Evolutionary conservation across 2,113 vertebrate species (phyloP), one percentile per base, ranked within the genome.

Genomic region (Gasterosteus aculeatus): DNA sequence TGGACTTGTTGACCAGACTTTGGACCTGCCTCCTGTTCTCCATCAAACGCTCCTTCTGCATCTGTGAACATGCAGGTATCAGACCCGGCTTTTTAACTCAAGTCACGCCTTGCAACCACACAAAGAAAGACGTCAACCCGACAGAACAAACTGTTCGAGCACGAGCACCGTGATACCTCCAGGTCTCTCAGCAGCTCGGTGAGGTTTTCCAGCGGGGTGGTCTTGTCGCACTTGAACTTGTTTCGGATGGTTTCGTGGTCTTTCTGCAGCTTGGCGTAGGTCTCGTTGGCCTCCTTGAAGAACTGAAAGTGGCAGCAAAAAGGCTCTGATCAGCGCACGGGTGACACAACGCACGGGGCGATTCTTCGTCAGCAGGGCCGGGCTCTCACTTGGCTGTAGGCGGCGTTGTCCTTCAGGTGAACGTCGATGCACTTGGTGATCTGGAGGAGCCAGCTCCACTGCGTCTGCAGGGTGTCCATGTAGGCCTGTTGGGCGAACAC

Each of bases 381-480:
- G 42, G 19, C 26, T 19, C 61, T 85, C 71, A 99, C 98, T 93
- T 98, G 97, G 83, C 97, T 97, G 90, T 99, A 99, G 64, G 97
- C 95, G 0, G 96, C 94, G 10, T 99, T 99, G 90, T 99, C 97
- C 87, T 99, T 99, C 82, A 99, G 92, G 74, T 99, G 98, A 54
- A 95, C 86, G 58, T 98, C 93, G 67, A 99, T 98, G 77, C 98
- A 99, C 68, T 98, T 99, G 80, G 96, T 99, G 85, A 99, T 98
- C 91, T 99, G 97, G 69, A 99, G 96, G 67, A 99, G 96, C 98
- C 98, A 99, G 75, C 98, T 99, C 98, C 98, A 99, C 86, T 99
- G 98, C 39, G 97, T 99, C 91, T 99, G 98, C 10, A 99, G 91
- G 0, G 97, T 99, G 75, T 99, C 98, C 96, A 98, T 97, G 75